Evolutionary conservation across 1,140 invertebrate genomes (phyloP), one percentile per base, ranked within the genome.

Genomic region (Lepidurus packardi): DNA sequence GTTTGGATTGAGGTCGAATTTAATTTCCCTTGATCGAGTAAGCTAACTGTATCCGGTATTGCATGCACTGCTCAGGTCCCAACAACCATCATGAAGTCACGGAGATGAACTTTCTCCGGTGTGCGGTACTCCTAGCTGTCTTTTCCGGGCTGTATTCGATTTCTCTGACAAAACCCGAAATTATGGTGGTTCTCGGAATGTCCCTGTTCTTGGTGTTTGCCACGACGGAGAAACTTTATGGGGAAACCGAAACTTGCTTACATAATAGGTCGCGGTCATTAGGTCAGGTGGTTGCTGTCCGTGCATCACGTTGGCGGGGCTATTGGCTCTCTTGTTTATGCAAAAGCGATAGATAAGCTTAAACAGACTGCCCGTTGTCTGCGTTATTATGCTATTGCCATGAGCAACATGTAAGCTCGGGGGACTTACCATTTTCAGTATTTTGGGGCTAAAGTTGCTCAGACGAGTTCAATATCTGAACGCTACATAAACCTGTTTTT

Each of bases 231-330:
- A 65, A 65, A 65, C 21, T 9, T 65, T 9, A 65, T 65, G 53
- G 53, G 34, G 13, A 65, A 65, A 65, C 53, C 53, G 53, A 65
- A 65, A 65, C 13, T 65, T 13, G 53, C 53, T 65, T 65, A 21
- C 13, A 16, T 65, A 65, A 65, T 13, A 65, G 53, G 53, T 65
- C 53, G 53, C 53, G 53, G 53, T 65, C 53, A 65, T n/a, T 65
- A 21, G 53, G 53, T 65, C 53, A 65, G 53, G n/a, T 65, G 21
- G 53, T 65, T 65, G 21, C 53, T 16, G 16, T 65, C 16, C 53
- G 53, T 65, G 53, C 53, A 21, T 13, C 53, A 65, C 53, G 53
- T 65, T 65, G 53, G 53, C 53, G 21, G 53, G 53, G 53, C 53
- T 65, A 65, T 65, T 65, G 53, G 53, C 53, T 65, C 8, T 65